Base-by-base conservation (phyloP, 2,113 vertebrate species). In the Chascanopsetta lugubris region DNA sequence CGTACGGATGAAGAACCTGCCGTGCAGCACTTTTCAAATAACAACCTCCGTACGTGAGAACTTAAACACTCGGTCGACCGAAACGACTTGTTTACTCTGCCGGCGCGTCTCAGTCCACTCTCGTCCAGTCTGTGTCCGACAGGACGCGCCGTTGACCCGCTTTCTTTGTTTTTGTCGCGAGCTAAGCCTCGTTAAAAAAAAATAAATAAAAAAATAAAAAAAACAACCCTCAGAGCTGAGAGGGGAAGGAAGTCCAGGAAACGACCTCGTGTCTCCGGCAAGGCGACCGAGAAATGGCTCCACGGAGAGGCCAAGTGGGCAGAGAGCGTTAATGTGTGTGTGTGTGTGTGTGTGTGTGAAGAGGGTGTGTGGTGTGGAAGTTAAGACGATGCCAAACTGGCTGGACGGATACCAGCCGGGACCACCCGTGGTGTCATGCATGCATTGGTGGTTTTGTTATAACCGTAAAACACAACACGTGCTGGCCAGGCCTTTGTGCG, bases 221-320 rank as follows among this genome's bases (percentile, higher is more conserved):
- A n/a, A n/a, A n/a, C n/a, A n/a, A n/a, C n/a, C n/a, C n/a, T n/a
- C 55, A 17, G 21, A 68, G 54, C 74, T 66, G 50, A 72, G 60
- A 45, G 65, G 43, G 62, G 54, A 81, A 75, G 45, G 64, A 81
- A 72, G 69, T 69, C 10, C 66, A 85, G 85, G 87, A 90, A 88
- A 80, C 75, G 50, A 60, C 77, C 8, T 34, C 17, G 74, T 55
- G 47, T 75, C 58, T 75, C 53, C 81, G 63, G 80, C 79, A 54
- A 55, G n/a, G 12, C 32, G n/a, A 51, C 43, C 48, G 79, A 78
- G 69, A 87, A 85, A 82, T 54, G 27, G 69, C 64, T 80, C 56
- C 43, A 69, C 21, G 78, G 56, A 53, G 53, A 73, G 27, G 53
- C 72, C 66, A 73, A 50, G 51, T 55, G 50, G 57, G 54, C 48